Base-by-base conservation (phyloP, 30 jellyfish, hydroid and myxozoan species). In the Aurelia sp. region DNA sequence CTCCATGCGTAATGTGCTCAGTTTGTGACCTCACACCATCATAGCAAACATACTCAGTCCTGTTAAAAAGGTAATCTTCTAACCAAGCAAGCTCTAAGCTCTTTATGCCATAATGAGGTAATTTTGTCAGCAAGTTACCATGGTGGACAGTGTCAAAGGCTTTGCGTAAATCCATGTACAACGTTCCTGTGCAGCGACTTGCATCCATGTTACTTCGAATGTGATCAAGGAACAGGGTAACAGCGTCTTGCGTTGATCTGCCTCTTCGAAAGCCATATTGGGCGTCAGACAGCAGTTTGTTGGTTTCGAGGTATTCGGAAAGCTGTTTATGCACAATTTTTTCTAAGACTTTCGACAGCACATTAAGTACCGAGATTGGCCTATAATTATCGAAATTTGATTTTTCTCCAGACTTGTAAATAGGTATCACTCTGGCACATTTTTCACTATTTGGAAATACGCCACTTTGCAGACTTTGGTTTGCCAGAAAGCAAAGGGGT, bases 11-110 rank as follows among this genome's bases (percentile, higher is more conserved):
- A 27, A 27, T 27, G 33, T 27, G 33, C 33, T 27, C 33, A 0
- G 33, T 27, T 27, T 27, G 33, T 27, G 33, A 27, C 33, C 33
- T 27, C 2, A 27, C 33, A 27, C 33, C 33, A 27, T 27, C 33
- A 27, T 27, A 73, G 73, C 67, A 86, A 77, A 86, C 88, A 86
- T 52, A 61, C 71, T 74, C 86, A 77, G 84, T n/a, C 47, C 92
- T 66, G 88, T 86, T 76, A 53, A 86, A 86, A 76, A 76, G 86
- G 47, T 67, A 77, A 70, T 82, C 87, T 71, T 66, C 86, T 62
- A 85, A 78, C 84, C 86, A 85, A 74, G 88, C 76, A 0, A 81
- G 86, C 76, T 68, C 91, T 69, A 52, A 18, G 88, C 77, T 77
- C 88, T 65, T 80, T 33, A 86, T 86, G 63, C 92, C 86, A 65